Evolutionary conservation across 2,888 invertebrate genomes (phyloP), one percentile per base, ranked within the genome.

Genomic region (Linnaemya vulpina): DNA sequence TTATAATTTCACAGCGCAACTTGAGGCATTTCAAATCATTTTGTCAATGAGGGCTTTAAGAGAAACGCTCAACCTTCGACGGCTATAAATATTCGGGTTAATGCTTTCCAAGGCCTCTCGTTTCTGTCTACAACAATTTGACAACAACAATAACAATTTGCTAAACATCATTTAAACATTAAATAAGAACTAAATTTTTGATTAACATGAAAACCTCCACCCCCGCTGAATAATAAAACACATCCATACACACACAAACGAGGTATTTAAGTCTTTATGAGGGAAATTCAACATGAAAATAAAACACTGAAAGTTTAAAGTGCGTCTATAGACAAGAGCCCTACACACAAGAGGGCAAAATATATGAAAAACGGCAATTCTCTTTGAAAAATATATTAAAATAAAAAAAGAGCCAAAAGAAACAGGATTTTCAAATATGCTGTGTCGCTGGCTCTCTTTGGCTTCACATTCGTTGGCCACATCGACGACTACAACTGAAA

Each of bases 311-410:
- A 40, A 43, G 22, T 30, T 51, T 49, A 38, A 40, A 75, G 53
- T 63, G 20, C 17, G 77, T 78, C 51, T 58, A 49, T 60, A 74
- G 80, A 67, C 55, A 80, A 80, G 73, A 67, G 49, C 49, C 46
- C 15, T 46, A 55, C 35, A 30, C 30, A 30, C 30, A 30, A 30
- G 30, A 30, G 30, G 30, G 5, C 30, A 5, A 30, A 30, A 30
- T 2, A 5, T 30, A 30, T 30, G 2, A 30, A 30, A 30, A 30
- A 30, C 30, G 30, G 30, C 30, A 30, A 30, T 30, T 30, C 30
- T 30, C 30, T 30, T 2, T 30, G 30, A 5, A 3, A 30, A 5
- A 30, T n/a, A n/a, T n/a, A n/a, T n/a, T n/a, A 73, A 73, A 71
- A 49, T 53, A 30, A 73, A 15, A 79, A 65, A 53, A 63, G n/a